A percentile compares a stretch with the other conserved stretches of the same genome.
Conservation (phyloP, 2,888 invertebrate genomes). For the Rhagonycha fulva region DNA sequence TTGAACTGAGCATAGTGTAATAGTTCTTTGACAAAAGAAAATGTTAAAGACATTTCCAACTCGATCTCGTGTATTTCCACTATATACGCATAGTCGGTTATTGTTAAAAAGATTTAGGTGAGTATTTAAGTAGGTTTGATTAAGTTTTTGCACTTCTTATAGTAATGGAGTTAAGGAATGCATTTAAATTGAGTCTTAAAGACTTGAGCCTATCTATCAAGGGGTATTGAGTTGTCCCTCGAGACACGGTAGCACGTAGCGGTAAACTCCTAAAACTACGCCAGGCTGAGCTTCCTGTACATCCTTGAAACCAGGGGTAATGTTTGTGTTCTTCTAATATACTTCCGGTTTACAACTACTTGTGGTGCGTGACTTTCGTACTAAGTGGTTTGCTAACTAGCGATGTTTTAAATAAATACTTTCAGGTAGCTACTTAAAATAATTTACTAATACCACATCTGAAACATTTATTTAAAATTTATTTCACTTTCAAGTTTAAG, state of each 20-base stretch:
- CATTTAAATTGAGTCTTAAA: constrained; percentile 52
- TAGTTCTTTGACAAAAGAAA: not conserved
- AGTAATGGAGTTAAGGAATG: constrained; percentile 48
- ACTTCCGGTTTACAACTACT: constrained; percentile 27
- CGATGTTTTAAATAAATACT: not conserved
- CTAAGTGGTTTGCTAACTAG: constrained; percentile 13
- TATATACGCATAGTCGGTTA: not conserved
- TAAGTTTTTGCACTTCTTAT: constrained; percentile 33
- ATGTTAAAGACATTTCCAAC: not conserved
- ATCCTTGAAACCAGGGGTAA: constrained; percentile 19
- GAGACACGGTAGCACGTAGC: constrained; percentile 41
- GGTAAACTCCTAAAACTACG: constrained; percentile 23
- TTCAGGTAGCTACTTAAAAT: not conserved
- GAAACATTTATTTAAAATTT: not conserved
- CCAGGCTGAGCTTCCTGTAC: constrained; percentile 21
- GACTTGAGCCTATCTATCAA: constrained; percentile 50
- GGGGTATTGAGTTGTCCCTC: constrained; percentile 43
- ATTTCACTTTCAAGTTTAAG: not conserved
- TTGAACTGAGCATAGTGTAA: not conserved
- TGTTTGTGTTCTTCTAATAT: constrained; percentile 29
- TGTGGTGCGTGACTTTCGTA: constrained; percentile 15
- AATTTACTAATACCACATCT: not conserved
- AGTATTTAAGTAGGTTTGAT: constrained; percentile 31
- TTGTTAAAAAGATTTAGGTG: not conserved
- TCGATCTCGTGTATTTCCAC: not conserved